Percentiles rank a stretch among this genome's conserved stretches.
Evolutionary conservation across 2,113 vertebrate species (phyloP).

Genomic region (Salvelinus namaycush): DNA sequence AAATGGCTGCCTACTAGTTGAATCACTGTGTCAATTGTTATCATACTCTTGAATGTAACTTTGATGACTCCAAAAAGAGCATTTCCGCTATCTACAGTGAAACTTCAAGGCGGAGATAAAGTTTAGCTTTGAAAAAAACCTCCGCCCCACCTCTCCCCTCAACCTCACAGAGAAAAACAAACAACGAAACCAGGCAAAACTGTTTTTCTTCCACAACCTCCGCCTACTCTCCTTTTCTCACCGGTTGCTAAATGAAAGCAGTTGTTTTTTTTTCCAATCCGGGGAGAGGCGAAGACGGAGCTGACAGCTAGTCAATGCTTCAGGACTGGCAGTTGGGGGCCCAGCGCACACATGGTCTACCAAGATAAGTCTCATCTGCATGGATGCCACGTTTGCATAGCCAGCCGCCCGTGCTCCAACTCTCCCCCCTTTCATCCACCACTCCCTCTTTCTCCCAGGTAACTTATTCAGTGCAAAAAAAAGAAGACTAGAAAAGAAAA

Average conservation of each 20-base stretch:
- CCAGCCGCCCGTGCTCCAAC: constrained; percentile 45
- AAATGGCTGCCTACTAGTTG: constrained; percentile 3
- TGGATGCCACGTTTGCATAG: constrained; percentile 65
- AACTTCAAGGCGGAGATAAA: constrained; percentile 59
- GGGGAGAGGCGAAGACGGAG: constrained; percentile 58
- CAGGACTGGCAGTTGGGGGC: constrained; percentile 75
- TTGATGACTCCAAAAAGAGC: constrained; percentile 7
- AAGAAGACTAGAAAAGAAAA: constrained; percentile 52
- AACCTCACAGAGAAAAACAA: constrained; percentile 63
- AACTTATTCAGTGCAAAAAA: constrained; percentile 61
- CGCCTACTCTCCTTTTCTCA: constrained; percentile 3
- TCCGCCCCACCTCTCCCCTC: constrained; percentile 7
- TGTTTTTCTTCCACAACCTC: constrained; percentile 21
- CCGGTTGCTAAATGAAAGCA: constrained; percentile 70
- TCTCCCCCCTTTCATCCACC: constrained; percentile 18
- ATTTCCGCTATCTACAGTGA: constrained; percentile 51
- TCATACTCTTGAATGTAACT: too few species aligned
- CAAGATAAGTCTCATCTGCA: constrained; percentile 82
- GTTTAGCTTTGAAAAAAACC: constrained; percentile 46
- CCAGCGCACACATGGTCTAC: constrained; percentile 72
- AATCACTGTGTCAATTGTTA: neutral
- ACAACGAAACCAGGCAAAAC: constrained; percentile 57
- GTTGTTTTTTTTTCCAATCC: constrained; percentile 66
- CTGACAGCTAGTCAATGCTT: constrained; percentile 79
- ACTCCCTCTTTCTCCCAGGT: constrained; percentile 66